A percentile compares a stretch with the other conserved stretches of the same genome.
phyloP scores from a whole-genome alignment of 2,888 invertebrate species.

The Drosophila neonasuta region DNA sequence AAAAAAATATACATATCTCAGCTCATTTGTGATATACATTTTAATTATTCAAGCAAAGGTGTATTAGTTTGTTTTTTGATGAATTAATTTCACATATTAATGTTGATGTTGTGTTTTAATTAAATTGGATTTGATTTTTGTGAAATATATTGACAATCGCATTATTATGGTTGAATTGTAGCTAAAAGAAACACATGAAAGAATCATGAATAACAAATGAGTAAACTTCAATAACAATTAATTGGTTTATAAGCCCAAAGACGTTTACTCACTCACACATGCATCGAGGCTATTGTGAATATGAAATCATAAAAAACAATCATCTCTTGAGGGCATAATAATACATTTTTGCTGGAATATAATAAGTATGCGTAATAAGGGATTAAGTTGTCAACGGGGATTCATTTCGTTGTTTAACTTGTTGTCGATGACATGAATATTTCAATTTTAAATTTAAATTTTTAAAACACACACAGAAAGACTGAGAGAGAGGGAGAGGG shows the following conservation, averaged over 20 bases:
- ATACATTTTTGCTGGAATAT: constrained; percentile 22
- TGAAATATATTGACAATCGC: constrained; percentile 2
- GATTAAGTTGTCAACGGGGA: constrained; percentile 55
- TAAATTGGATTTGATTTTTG: constrained; percentile 8
- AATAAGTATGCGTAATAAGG: constrained; percentile 46
- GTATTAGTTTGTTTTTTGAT: neutral
- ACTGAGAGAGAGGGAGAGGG: too few species aligned
- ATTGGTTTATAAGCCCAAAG: constrained; percentile 31
- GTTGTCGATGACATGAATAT: constrained; percentile 50
- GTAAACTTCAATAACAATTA: constrained; percentile 42
- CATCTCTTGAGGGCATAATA: constrained; percentile 27
- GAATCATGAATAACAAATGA: constrained; percentile 24
- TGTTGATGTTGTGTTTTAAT: neutral
- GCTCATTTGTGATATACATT: neutral
- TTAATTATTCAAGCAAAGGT: constrained; percentile 16
- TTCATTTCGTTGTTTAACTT: constrained; percentile 39
- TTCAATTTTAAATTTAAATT: constrained; percentile 41
- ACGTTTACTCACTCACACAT: constrained; percentile 16
- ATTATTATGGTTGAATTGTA: constrained; percentile 2
- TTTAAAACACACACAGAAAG: constrained; percentile 6
- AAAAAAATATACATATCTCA: neutral
- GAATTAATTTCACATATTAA: neutral
- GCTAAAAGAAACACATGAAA: neutral
- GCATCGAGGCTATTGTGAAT: constrained; percentile 12
- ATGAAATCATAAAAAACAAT: constrained; percentile 29